These are phyloP conservation scores for Heterodera schachtii DNA, from an alignment of 1,140 invertebrate genomes.

Conservation along the genomic window DNA sequence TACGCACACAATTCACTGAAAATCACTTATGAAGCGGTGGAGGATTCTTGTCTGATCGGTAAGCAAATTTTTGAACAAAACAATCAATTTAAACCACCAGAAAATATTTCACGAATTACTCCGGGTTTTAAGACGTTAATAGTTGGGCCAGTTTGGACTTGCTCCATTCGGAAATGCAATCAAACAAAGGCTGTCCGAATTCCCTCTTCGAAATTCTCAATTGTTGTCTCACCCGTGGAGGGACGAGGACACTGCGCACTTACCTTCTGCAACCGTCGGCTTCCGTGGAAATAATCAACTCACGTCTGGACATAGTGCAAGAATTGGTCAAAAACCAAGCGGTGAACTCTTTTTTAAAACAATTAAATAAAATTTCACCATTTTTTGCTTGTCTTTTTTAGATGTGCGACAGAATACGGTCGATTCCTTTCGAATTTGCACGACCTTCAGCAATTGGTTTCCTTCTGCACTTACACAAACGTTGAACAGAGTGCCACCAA, in stretches of 20 bases:
- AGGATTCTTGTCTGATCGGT: slow-evolving; percentile 84
- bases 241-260: slow-evolving; percentile 76
- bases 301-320: slow-evolving; percentile 49
- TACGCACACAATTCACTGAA: slow-evolving; percentile 79
- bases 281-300: slow-evolving; percentile 34
- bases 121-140: slow-evolving; percentile 67
- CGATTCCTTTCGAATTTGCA: slow-evolving; percentile 36
- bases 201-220: slow-evolving; percentile 78
- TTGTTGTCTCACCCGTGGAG: slow-evolving; percentile 78
- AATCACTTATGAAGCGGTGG: slow-evolving; percentile 79
- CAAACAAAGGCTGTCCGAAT: slow-evolving; percentile 62
- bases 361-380: slow-evolving; percentile 10
- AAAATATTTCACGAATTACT: neutral
- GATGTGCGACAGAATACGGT: slow-evolving; percentile 42
- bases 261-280: slow-evolving; percentile 48
- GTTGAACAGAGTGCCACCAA: neutral
- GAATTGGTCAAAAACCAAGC: slow-evolving; percentile 49
- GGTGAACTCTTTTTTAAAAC: slow-evolving; percentile 11
- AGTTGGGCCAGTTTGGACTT: slow-evolving; percentile 66
- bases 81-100: no score
- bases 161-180: slow-evolving; percentile 67
- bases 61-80: slow-evolving; percentile 44
- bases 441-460: slow-evolving; percentile 48
- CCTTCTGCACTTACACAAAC: slow-evolving; percentile 41
- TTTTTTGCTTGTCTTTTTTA: slow-evolving; percentile 24